Conservation (phyloP, 1,140 invertebrate genomes). For the Lethrus apterus region DNA sequence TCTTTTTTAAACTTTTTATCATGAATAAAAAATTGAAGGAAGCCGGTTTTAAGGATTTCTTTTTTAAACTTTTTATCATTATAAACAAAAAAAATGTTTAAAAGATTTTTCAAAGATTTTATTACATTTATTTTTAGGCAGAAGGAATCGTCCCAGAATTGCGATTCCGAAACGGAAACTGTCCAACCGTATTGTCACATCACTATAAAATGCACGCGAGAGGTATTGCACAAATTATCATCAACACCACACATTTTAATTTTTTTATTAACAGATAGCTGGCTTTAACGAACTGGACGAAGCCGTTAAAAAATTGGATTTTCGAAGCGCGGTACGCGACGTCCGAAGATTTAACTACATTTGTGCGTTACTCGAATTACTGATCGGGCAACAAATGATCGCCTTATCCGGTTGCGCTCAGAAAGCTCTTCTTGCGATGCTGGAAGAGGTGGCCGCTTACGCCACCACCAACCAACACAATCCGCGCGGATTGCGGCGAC, state of each 20-base stretch:
- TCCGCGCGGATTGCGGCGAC: conserved; percentile 67
- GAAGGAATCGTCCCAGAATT: conserved; percentile 24
- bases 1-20: too few species aligned
- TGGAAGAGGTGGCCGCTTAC: conserved; percentile 82
- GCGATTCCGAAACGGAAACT: conserved; percentile 40
- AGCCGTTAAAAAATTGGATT: conserved; percentile 88
- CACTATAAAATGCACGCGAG: conserved; percentile 82
- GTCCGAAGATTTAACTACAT: conserved; percentile 94
- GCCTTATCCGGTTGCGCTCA: conserved; percentile 88
- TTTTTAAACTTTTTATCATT: too few species aligned
- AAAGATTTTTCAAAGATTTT: neutral
- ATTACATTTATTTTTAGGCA: conserved; percentile 14
- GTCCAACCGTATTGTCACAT: conserved; percentile 87
- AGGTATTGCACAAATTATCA: conserved; percentile 58
- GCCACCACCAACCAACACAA: conserved; percentile 80
- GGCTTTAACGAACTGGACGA: conserved; percentile 93
- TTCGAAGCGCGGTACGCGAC: conserved; percentile 89
- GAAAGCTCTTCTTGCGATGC: conserved; percentile 84
- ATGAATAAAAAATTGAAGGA: too few species aligned
- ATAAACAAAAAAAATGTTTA: neutral
- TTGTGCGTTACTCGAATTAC: conserved; percentile 80
- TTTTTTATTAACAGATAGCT: conserved; percentile 62
- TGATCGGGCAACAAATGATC: conserved; percentile 76
- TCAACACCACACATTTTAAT: neutral
- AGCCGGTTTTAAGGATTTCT: too few species aligned